Conservation (phyloP, 2,888 invertebrate species). For the Podabrus alpinus region DNA sequence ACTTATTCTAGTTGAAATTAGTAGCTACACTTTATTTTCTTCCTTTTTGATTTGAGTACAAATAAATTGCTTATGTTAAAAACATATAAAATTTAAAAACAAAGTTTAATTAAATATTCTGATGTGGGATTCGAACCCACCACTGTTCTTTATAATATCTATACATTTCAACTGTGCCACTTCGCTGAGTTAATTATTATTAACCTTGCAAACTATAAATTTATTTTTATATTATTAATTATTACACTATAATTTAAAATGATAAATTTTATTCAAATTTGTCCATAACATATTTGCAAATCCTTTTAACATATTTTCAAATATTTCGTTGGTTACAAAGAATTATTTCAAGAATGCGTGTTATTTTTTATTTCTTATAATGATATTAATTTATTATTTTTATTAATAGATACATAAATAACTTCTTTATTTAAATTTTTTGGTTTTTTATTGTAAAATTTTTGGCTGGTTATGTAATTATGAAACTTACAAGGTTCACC, state of each 20-base stretch:
- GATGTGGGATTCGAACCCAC: background rate
- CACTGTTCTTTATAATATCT: background rate
- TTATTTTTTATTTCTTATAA: background rate
- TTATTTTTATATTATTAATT: background rate
- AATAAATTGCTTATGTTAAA: too few species aligned
- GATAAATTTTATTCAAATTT: background rate
- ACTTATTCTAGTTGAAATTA: too few species aligned
- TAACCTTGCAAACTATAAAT: background rate
- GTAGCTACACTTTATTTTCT: too few species aligned
- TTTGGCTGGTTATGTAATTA: background rate
- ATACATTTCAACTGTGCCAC: background rate
- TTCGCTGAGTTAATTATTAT: background rate
- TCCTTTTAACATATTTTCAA: background rate
- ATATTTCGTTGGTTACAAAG: background rate
- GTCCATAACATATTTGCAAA: background rate
- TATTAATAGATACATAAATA: background rate
- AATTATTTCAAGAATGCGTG: background rate
- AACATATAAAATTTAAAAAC: too few species aligned
- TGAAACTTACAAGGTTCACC: background rate
- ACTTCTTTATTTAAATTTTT: background rate
- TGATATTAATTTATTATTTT: background rate
- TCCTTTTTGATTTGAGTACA: too few species aligned
- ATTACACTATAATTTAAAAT: background rate
- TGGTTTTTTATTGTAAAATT: background rate
- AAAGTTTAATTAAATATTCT: too few species aligned